Percentiles rank a stretch among this genome's conserved stretches.
phyloP scores from a whole-genome alignment of 2,888 invertebrate genomes.

The Tachystola acroxantha region DNA sequence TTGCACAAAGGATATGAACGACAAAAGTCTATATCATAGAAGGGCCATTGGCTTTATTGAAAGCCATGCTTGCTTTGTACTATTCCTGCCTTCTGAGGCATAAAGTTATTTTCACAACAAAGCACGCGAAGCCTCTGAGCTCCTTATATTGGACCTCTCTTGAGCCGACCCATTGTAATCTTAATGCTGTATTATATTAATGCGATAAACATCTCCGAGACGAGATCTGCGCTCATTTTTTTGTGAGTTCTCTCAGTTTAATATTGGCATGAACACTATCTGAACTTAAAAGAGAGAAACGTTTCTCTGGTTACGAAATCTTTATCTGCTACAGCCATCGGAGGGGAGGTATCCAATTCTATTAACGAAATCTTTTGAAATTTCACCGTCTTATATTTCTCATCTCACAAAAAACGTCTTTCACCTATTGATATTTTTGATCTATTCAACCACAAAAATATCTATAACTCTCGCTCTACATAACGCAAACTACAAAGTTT shows the following conservation, averaged over 20 bases:
- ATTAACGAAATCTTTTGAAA: constrained; percentile 48
- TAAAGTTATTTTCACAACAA: constrained; percentile 77
- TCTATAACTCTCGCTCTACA: too few species aligned
- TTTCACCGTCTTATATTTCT: constrained; percentile 31
- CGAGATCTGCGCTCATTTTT: constrained; percentile 55
- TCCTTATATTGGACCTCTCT: constrained; percentile 74
- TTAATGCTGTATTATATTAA: constrained; percentile 77
- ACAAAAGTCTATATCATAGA: constrained; percentile 54
- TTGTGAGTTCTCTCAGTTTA: constrained; percentile 55
- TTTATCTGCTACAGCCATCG: constrained; percentile 53
- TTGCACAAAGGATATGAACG: constrained; percentile 58
- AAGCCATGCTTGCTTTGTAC: constrained; percentile 58
- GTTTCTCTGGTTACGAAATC: constrained; percentile 52
- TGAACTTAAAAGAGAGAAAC: constrained; percentile 37
- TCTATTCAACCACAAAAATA: too few species aligned
- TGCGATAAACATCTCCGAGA: constrained; percentile 74
- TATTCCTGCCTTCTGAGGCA: constrained; percentile 64
- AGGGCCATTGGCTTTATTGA: constrained; percentile 68
- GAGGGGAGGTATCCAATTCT: constrained; percentile 56
- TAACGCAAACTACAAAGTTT: constrained; percentile 3
- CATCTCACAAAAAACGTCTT: constrained; percentile 5
- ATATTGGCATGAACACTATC: constrained; percentile 55
- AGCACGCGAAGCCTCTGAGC: constrained; percentile 63
- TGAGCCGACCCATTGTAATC: constrained; percentile 73
- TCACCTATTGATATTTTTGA: not conserved